Evolutionary conservation across 1,140 invertebrate species (phyloP).

Genomic region (Limonius californicus): DNA sequence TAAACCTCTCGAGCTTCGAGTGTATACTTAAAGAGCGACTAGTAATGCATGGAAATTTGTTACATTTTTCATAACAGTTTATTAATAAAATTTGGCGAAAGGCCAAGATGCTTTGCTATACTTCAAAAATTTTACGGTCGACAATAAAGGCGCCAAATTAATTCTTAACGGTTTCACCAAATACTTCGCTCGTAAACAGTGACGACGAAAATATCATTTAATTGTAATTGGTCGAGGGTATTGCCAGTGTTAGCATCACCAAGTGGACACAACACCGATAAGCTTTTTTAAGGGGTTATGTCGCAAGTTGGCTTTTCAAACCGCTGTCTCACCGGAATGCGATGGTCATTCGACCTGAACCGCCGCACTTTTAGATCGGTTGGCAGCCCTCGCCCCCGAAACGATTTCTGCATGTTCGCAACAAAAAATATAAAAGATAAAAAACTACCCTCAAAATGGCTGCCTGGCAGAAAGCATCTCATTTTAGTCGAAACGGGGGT

Average conservation of each 20-base stretch:
- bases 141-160: background rate
- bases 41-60: background rate
- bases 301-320: background rate
- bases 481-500: constrained; percentile 48
- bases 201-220: too few species aligned
- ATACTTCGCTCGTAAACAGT: background rate
- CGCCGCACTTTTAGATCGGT: constrained; percentile 34
- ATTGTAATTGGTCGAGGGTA: too few species aligned
- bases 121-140: too few species aligned
- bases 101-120: too few species aligned
- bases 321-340: constrained; percentile 20
- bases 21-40: too few species aligned
- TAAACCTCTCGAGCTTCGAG: too few species aligned
- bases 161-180: background rate
- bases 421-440: constrained; percentile 42
- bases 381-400: constrained; percentile 41
- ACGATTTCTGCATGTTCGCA: constrained; percentile 45
- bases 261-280: background rate
- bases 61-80: background rate
- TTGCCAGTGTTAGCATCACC: background rate
- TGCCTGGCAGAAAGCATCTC: constrained; percentile 49
- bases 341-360: constrained; percentile 16
- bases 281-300: constrained; percentile 3
- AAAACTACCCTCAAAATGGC: constrained; percentile 50
- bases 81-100: background rate